Evolutionary conservation across 2,888 invertebrate species (phyloP), one percentile per base, ranked within the genome.

Genomic region (Chelonus formosanus): DNA sequence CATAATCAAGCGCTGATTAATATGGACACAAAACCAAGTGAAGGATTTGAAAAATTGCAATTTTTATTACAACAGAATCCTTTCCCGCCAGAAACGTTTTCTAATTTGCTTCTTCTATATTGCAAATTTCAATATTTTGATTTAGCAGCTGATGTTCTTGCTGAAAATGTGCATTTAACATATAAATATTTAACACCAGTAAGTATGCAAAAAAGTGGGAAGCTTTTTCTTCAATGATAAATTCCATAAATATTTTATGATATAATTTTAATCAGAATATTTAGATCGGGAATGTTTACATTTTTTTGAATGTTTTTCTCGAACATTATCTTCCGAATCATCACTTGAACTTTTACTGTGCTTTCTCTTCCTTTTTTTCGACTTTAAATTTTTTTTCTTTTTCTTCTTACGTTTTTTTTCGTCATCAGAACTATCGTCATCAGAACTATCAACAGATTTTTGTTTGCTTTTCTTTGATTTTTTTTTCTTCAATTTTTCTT

Each of bases 51-150:
- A 80, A 95, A 96, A 80, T 84, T 96, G 58, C 95, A 95, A 80
- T 99, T 98, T 84, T 87, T 99, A 31, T 86, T 99, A 35, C 95
- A 97, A 79, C 95, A 98, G 80, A 96, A 96, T 79, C 95, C 96
- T 3, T 98, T 98, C 81, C 99, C 99, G 3, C 94, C 95, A 8
- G 98, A 99, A 87, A 98, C 98, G 0, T 98, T 99, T 83, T 93
- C 96, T 1, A 99, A 99, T 85, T 87, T 99, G 31, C 86, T 99
- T 52, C 86, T 99, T 3, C 86, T 98, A 1, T 99, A 98, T 81
- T 96, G 98, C 82, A 97, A 97, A 83, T 96, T 97, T 84, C 98
- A 98, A 85, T 96, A 97, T 82, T 98, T 93, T 80, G 98, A 99
- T 83, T 86, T 98, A 68, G 98, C 98, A 6, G 99, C 99, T 0